Evolutionary conservation across 2,888 invertebrate genomes (phyloP).

Genomic region (Limnephilus rhombicus): DNA sequence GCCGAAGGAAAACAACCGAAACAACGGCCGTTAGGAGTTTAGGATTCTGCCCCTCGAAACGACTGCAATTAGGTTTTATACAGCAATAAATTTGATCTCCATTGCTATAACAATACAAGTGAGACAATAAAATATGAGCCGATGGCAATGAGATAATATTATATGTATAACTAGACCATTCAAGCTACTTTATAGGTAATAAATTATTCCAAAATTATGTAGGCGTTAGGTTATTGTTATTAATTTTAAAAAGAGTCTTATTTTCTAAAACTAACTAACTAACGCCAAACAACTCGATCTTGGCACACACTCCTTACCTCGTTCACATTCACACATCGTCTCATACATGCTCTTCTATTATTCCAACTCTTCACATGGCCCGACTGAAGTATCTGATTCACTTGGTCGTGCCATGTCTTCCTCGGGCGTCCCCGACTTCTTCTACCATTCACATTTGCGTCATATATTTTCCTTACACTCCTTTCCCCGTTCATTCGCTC

Average conservation of each 20-base stretch:
- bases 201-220: background rate
- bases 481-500: too few species aligned
- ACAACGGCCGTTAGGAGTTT: background rate
- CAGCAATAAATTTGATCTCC: background rate
- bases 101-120: background rate
- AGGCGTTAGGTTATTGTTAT: background rate
- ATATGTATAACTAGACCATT: background rate
- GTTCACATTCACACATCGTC: too few species aligned
- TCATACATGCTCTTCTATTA: too few species aligned
- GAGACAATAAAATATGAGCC: background rate
- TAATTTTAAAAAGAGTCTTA: background rate
- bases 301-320: too few species aligned
- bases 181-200: background rate
- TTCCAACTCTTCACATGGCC: too few species aligned
- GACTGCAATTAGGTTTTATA: background rate
- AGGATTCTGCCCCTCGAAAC: background rate
- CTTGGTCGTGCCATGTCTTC: too few species aligned
- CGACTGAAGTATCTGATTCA: too few species aligned
- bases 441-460: too few species aligned
- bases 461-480: too few species aligned
- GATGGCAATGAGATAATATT: background rate
- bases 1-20: background rate
- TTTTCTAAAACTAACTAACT: too few species aligned
- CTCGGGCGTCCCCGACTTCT: too few species aligned
- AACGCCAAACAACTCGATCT: too few species aligned